Evolutionary conservation across 2,888 invertebrate species (phyloP).

Genomic region (Drosophila monieri): DNA sequence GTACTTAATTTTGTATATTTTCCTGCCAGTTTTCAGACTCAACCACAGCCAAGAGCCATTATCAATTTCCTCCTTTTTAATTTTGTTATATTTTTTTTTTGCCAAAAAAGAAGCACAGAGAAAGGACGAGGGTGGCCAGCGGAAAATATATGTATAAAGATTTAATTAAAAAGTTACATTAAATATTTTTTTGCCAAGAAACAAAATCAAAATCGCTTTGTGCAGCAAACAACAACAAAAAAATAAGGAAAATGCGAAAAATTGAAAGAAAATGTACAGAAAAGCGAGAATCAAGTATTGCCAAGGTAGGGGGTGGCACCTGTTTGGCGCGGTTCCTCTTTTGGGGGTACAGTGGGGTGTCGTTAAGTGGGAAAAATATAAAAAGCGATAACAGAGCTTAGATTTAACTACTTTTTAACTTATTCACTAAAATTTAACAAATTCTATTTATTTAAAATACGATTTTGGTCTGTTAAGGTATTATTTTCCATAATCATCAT

Average conservation of each 20-base stretch:
- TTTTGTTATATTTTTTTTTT: not conserved
- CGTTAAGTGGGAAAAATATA: not conserved
- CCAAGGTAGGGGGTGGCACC: conserved; percentile 7
- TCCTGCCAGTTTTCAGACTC: conserved; percentile 20
- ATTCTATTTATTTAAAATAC: too few species aligned
- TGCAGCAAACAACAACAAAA: not conserved
- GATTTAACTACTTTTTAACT: too few species aligned
- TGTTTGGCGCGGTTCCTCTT: not conserved
- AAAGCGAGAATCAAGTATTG: conserved; percentile 11
- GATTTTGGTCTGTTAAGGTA: too few species aligned
- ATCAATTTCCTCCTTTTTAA: conserved; percentile 52
- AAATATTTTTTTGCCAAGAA: conserved; percentile 54
- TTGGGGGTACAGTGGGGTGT: not conserved
- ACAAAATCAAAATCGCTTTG: conserved; percentile 29
- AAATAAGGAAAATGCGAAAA: not conserved
- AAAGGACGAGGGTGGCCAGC: conserved; percentile 16
- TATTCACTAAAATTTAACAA: too few species aligned
- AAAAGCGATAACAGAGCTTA: too few species aligned
- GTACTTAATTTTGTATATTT: conserved; percentile 56
- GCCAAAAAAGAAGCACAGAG: conserved; percentile 6
- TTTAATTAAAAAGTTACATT: conserved; percentile 76
- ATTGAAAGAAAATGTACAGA: conserved; percentile 1
- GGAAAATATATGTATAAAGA: conserved; percentile 54
- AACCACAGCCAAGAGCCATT: conserved; percentile 53
- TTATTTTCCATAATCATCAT: too few species aligned